These are phyloP conservation scores for Heliconius hortense DNA, from an alignment of 2,888 invertebrate genomes.

Conservation along the genomic window DNA sequence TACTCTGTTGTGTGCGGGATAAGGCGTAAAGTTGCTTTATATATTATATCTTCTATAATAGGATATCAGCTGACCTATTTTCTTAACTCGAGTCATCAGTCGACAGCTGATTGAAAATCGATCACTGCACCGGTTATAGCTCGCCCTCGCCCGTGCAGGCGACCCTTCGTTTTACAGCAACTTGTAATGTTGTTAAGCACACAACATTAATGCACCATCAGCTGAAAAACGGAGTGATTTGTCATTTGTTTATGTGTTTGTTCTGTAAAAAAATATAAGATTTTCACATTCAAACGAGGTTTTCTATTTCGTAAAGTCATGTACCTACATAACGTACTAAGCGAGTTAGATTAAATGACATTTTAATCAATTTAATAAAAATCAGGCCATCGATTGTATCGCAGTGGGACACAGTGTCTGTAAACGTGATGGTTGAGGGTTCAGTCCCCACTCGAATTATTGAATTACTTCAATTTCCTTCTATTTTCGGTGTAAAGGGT, in stretches of 20 bases:
- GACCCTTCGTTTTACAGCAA: background rate
- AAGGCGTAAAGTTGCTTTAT: too few species aligned
- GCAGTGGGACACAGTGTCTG: background rate
- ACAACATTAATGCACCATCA: background rate
- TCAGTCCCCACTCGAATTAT: too few species aligned
- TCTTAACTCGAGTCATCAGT: background rate
- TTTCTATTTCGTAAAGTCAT: too few species aligned
- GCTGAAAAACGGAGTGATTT: background rate
- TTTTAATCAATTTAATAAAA: background rate
- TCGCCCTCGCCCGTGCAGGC: background rate
- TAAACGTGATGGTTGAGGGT: too few species aligned
- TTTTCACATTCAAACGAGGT: too few species aligned
- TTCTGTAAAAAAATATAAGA: background rate
- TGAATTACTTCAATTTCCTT: too few species aligned
- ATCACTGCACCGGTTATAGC: conserved; percentile 5
- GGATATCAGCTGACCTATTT: background rate
- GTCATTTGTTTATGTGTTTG: background rate
- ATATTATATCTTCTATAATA: too few species aligned
- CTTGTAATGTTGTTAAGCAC: background rate
- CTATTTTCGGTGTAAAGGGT: background rate
- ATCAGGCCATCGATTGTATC: background rate
- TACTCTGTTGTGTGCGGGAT: too few species aligned
- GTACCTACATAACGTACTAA: too few species aligned
- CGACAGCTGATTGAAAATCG: conserved; percentile 7
- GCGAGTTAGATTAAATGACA: background rate